These are phyloP conservation scores for Epinotia ramella DNA, from an alignment of 2,888 invertebrate genomes.

Conservation along the genomic window DNA sequence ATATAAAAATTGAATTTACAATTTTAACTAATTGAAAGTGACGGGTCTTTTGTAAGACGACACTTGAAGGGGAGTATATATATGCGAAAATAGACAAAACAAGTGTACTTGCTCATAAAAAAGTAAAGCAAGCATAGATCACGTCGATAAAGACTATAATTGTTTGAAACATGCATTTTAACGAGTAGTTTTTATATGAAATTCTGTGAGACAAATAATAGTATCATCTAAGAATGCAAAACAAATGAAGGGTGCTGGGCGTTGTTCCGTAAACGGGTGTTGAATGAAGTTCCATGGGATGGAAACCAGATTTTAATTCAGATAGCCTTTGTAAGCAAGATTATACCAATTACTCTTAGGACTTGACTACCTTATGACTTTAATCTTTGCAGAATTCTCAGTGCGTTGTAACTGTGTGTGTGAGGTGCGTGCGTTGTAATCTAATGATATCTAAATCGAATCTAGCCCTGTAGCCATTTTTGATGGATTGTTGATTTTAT, in stretches of 20 bases:
- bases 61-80: conserved; percentile 56
- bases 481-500: background rate
- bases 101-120: conserved; percentile 6
- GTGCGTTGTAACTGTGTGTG: too few species aligned
- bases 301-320: conserved; percentile 5
- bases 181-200: background rate
- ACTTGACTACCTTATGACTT: too few species aligned
- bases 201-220: conserved; percentile 24
- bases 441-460: background rate
- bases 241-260: conserved; percentile 25
- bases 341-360: background rate
- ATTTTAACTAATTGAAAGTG: conserved; percentile 65
- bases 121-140: background rate
- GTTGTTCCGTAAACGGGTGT: background rate
- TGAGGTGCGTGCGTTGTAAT: too few species aligned
- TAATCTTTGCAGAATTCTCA: too few species aligned
- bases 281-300: background rate
- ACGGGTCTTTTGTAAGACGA: conserved; percentile 62
- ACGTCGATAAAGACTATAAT: background rate
- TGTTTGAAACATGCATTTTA: background rate
- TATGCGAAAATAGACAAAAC: conserved; percentile 56
- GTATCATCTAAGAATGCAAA: conserved; percentile 10
- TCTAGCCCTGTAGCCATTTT: background rate
- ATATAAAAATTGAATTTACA: conserved; percentile 60
- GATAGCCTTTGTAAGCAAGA: background rate